These are phyloP conservation scores for Spinus olivaceus DNA, from an alignment of 2,797 vertebrate genomes.

Conservation along the genomic window DNA sequence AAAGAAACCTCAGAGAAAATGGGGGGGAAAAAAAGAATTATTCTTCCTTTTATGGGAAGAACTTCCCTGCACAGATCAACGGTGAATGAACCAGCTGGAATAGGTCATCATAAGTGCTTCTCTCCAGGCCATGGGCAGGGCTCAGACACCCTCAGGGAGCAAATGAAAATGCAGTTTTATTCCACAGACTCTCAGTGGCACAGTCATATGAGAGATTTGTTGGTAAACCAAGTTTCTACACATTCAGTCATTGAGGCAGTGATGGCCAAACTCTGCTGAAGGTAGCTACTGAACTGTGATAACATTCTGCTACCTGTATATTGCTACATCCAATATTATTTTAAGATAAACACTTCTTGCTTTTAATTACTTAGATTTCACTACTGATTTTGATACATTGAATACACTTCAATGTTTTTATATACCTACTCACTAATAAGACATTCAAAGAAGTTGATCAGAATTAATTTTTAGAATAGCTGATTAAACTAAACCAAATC, in stretches of 20 bases:
- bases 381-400: neutral
- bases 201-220: fast-evolving
- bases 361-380: neutral
- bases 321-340: neutral
- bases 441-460: neutral
- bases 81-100: neutral
- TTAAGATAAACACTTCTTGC: neutral
- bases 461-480: neutral
- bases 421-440: neutral
- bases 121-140: neutral
- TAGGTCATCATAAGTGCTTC: neutral
- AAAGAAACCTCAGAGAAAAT: neutral
- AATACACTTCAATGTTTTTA: neutral
- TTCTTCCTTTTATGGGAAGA: neutral
- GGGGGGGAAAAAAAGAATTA: fast-evolving
- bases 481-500: neutral
- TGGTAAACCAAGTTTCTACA: neutral
- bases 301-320: neutral
- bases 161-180: neutral
- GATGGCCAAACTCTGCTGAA: neutral
- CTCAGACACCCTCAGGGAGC: neutral
- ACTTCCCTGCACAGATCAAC: neutral
- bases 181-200: neutral
- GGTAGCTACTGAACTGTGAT: neutral
- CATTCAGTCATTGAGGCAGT: neutral